These are phyloP conservation scores for Percina caprodes DNA, from an alignment of 2,113 vertebrate genomes.

Conservation along the genomic window DNA sequence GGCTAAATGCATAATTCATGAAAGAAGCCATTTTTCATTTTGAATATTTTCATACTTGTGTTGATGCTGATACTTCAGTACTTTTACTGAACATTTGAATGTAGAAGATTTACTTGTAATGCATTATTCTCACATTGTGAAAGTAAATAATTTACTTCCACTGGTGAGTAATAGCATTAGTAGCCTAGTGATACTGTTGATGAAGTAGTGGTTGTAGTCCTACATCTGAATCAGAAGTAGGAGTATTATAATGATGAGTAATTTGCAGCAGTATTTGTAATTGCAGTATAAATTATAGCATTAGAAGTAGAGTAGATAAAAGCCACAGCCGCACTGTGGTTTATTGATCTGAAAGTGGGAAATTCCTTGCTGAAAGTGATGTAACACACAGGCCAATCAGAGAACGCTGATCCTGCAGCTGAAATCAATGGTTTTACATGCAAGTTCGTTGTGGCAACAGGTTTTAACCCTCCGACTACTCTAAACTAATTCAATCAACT, in stretches of 20 bases:
- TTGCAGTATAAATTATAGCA: background rate
- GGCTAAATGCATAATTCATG: background rate
- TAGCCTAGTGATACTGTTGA: too few species aligned
- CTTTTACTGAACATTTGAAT: background rate
- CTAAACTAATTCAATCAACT: too few species aligned
- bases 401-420: background rate
- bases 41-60: background rate
- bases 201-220: background rate
- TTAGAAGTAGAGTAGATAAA: background rate
- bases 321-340: background rate
- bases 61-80: background rate
- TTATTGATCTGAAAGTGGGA: constrained; percentile 58
- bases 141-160: background rate
- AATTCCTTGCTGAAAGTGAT: constrained; percentile 56
- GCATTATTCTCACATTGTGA: too few species aligned
- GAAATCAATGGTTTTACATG: background rate
- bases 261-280: background rate
- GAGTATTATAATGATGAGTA: too few species aligned
- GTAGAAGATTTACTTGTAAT: too few species aligned
- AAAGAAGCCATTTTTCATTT: background rate
- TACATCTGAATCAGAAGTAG: too few species aligned
- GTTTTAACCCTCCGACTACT: background rate
- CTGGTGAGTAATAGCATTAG: background rate
- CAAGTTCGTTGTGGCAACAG: background rate
- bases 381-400: constrained; percentile 34